A percentile compares a stretch with the other conserved stretches of the same genome.
Evolutionary conservation across 2,888 invertebrate species (phyloP).

Genomic region (Apamea sordens): DNA sequence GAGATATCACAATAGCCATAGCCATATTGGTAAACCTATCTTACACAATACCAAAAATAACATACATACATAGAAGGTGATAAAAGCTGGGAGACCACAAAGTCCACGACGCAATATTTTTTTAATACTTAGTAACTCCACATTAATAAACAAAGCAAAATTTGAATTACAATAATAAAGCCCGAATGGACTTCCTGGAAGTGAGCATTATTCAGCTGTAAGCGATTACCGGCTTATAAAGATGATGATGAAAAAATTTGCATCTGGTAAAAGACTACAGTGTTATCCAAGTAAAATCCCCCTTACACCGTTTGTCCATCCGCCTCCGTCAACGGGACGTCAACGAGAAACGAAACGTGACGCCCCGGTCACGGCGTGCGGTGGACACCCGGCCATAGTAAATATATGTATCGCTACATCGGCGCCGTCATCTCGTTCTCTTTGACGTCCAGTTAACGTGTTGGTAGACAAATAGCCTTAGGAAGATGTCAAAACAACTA

Average conservation of each 20-base stretch:
- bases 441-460: background rate
- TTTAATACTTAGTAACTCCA: background rate
- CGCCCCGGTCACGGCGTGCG: background rate
- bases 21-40: background rate
- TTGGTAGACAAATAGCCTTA: background rate
- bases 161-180: background rate
- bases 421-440: background rate
- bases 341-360: background rate
- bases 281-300: background rate
- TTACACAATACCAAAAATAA: background rate
- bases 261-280: background rate
- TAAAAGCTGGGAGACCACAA: background rate
- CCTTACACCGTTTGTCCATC: background rate
- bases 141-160: background rate
- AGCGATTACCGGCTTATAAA: background rate
- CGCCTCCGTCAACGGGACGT: background rate
- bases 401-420: background rate
- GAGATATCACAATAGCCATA: background rate
- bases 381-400: background rate
- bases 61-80: background rate
- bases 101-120: background rate
- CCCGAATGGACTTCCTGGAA: background rate
- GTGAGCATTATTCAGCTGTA: background rate
- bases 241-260: background rate
- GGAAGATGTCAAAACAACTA: conserved; percentile 18